phyloP scores from a whole-genome alignment of 2,888 invertebrate species.

The Hermodice carunculata region DNA sequence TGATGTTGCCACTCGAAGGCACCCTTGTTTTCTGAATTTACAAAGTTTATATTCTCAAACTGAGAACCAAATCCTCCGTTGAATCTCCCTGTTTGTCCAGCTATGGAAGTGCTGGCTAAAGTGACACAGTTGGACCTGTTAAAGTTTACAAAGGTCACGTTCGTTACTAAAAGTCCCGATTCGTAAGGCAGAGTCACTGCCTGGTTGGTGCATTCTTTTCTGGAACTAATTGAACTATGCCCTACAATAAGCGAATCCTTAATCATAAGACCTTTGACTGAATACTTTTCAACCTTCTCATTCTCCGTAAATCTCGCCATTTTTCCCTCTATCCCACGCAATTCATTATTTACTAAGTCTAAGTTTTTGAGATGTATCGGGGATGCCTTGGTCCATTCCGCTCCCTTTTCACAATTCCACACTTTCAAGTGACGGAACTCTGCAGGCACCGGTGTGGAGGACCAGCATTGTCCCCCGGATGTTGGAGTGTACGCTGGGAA shows the following conservation, averaged over 20 bases:
- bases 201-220: not conserved
- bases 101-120: too few species aligned
- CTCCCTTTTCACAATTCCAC: constrained; percentile 49
- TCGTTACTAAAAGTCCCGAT: constrained; percentile 18
- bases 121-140: too few species aligned
- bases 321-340: constrained; percentile 44
- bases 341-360: constrained; percentile 36
- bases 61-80: too few species aligned
- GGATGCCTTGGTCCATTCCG: constrained; percentile 44
- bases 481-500: constrained; percentile 41
- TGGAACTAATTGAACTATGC: not conserved
- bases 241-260: not conserved
- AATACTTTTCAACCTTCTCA: not conserved
- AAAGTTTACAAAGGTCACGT: constrained; percentile 31
- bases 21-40: too few species aligned
- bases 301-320: not conserved
- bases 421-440: constrained; percentile 38
- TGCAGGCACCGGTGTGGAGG: constrained; percentile 27
- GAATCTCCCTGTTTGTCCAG: too few species aligned
- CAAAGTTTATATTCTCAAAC: too few species aligned
- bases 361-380: constrained; percentile 44
- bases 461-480: constrained; percentile 28
- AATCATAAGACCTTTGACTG: not conserved
- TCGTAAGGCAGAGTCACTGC: constrained; percentile 28
- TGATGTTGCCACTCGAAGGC: constrained; percentile 48